Base-by-base conservation (phyloP, 2,797 vertebrate species). In the Anas acuta region DNA sequence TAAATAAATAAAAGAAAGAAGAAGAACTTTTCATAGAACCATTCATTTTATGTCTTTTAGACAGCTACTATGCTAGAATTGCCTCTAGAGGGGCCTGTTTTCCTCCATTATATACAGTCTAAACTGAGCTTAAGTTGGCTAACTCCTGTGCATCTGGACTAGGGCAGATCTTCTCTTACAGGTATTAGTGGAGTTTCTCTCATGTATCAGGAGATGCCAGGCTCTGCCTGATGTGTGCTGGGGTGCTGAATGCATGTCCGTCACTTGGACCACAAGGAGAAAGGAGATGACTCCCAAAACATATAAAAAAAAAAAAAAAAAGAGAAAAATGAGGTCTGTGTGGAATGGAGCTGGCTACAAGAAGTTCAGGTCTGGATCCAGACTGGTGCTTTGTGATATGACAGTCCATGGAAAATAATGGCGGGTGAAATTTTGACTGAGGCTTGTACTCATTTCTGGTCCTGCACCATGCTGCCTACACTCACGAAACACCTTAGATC, bases 61-160 rank as follows among this genome's bases (percentile, higher is more conserved):
- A 76, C 56, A 90, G 77, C 49, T 90, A 92, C 0, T 0, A 60
- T 82, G 53, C 67, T 92, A 7, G 6, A 60, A 66, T 89, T 95
- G 71, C 92, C 95, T 96, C 80, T 93, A 95, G 93, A 95, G 86
- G 92, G 90, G 77, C 71, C 88, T 87, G 10, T 95, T 96, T 95
- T 93, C 92, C 74, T 93, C 92, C 53, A 73, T 53, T 88, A 78
- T 53, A 64, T 47, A 64, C 94, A 90, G 33, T 76, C 51, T 84
- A 73, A 91, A 90, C 18, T 62, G 66, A 88, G n/a, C 56, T 95
- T 81, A 78, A 74, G 43, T 47, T 92, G 56, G 66, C 30, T 87
- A 69, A 87, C 49, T 89, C 45, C 30, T 43, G 82, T 47, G 15
- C 12, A 60, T 47, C 9, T 9, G 54, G 60, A 88, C 60, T 70